Evolutionary conservation across 2,888 invertebrate species (phyloP).

Genomic region (Euplexia lucipara): DNA sequence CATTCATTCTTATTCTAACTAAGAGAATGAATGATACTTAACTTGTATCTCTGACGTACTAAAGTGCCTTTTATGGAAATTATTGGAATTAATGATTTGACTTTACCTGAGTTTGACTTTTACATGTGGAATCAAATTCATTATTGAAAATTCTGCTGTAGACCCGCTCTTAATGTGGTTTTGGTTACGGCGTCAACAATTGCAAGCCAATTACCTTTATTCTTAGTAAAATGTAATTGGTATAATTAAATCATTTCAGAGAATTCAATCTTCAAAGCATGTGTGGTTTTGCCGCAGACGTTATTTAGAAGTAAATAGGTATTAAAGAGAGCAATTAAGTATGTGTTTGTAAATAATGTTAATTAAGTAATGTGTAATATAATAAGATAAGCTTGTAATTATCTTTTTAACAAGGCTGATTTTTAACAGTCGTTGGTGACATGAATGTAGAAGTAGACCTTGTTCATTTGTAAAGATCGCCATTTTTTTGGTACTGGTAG

Average conservation of each 20-base stretch:
- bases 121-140: too few relatives aligned
- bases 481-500: too few relatives aligned
- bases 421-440: too few relatives aligned
- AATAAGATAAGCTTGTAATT: conserved; percentile 19
- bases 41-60: too few relatives aligned
- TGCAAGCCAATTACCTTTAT: conserved; percentile 27
- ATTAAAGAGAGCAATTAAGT: conserved; percentile 5
- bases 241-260: conserved; percentile 48
- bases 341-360: neutral
- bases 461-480: too few relatives aligned
- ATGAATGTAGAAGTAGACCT: too few relatives aligned
- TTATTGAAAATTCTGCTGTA: too few relatives aligned
- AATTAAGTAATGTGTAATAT: neutral
- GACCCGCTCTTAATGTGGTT: conserved; percentile 13
- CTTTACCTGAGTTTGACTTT: too few relatives aligned
- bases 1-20: too few relatives aligned
- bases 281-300: conserved; percentile 38
- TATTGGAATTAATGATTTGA: too few relatives aligned
- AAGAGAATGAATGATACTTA: too few relatives aligned
- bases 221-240: conserved; percentile 22
- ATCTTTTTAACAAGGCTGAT: neutral
- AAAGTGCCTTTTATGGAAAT: too few relatives aligned
- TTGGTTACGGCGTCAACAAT: conserved; percentile 16
- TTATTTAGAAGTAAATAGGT: conserved; percentile 25
- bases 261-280: conserved; percentile 43